Evolutionary conservation across 2,113 vertebrate genomes (phyloP).

Genomic region (Orthochromis indermauri): DNA sequence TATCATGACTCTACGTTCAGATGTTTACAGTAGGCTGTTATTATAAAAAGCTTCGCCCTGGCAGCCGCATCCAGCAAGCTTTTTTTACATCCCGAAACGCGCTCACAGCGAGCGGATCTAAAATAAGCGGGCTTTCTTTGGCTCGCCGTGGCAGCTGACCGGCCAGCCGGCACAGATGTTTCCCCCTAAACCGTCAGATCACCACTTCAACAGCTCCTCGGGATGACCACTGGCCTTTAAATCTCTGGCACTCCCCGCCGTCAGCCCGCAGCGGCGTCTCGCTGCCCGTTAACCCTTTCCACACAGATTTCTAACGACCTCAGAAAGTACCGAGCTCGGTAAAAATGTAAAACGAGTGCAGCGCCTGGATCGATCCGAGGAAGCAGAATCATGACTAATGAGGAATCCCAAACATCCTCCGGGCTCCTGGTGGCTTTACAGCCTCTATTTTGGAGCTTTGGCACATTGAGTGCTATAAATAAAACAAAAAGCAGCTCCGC

Average conservation of each 20-base stretch:
- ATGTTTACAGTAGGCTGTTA: background rate
- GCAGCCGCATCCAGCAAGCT: background rate
- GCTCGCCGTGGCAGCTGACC: background rate
- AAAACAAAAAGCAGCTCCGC: background rate
- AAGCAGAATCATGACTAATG: background rate
- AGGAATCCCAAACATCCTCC: background rate
- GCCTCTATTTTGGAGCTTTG: background rate
- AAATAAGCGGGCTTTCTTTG: slow-evolving; percentile 27
- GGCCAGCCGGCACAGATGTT: slow-evolving; percentile 15
- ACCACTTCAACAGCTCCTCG: background rate
- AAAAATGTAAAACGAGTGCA: background rate
- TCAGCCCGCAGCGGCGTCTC: background rate
- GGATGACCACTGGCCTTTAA: background rate
- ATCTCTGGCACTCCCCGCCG: background rate
- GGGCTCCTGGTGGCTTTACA: background rate
- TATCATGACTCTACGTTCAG: background rate
- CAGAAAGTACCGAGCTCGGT: background rate
- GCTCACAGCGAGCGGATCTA: background rate
- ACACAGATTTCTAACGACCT: background rate
- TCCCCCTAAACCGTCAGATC: background rate
- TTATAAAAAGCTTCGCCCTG: background rate
- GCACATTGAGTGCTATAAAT: background rate
- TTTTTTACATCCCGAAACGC: slow-evolving; percentile 13
- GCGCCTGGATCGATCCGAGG: background rate
- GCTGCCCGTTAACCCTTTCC: background rate